phyloP scores from a whole-genome alignment of 2,113 vertebrate genomes.

The Aleadryas rufinucha region DNA sequence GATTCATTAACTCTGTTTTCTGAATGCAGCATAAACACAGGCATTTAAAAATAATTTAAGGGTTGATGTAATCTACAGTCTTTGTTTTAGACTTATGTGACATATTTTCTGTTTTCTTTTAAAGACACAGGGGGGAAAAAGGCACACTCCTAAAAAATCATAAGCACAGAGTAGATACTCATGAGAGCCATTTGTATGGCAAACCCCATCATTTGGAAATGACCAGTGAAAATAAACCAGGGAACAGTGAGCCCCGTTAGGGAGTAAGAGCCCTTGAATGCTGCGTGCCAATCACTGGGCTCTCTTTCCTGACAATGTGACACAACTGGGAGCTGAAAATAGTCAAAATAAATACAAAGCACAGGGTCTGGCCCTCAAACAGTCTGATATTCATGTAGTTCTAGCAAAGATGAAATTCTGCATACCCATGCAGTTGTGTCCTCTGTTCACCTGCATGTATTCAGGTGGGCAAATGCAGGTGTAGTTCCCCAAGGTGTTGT shows the following conservation, averaged over 20 bases:
- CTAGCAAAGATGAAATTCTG: neutral
- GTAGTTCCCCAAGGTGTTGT: constrained; percentile 86
- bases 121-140: neutral
- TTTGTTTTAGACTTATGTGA: neutral
- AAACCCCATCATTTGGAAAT: neutral
- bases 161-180: neutral
- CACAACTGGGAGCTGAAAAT: neutral
- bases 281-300: neutral
- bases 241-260: neutral
- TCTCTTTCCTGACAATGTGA: neutral
- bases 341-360: neutral
- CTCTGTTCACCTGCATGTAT: constrained; percentile 83
- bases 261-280: neutral
- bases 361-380: neutral
- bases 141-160: neutral
- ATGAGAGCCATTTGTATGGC: neutral
- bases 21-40: neutral
- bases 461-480: constrained; percentile 85
- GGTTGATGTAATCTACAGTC: neutral
- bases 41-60: neutral
- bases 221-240: neutral
- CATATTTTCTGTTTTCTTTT: neutral
- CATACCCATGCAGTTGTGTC: constrained; percentile 86
- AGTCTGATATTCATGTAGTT: neutral
- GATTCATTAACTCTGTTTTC: neutral